Conservation (phyloP, 2,113 vertebrate species). For the Tragelaphus buxtoni region DNA sequence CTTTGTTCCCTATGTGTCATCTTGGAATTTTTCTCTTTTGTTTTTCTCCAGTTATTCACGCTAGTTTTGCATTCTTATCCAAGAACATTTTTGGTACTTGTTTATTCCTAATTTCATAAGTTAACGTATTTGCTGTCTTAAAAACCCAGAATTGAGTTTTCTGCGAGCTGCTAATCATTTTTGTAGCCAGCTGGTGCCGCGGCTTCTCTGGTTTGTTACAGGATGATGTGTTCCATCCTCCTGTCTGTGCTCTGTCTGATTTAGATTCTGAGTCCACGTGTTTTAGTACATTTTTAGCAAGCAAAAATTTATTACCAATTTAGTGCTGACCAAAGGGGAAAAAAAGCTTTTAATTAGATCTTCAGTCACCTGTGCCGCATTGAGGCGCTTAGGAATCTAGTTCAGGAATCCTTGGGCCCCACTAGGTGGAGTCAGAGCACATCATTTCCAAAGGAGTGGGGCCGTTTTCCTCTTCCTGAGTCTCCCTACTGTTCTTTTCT, state of each 20-base stretch:
- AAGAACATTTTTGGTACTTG: constrained; percentile 30
- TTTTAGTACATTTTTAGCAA: constrained; percentile 38
- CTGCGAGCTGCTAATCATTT: constrained; percentile 17
- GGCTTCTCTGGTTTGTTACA: constrained; percentile 32
- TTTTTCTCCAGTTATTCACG: constrained; percentile 26
- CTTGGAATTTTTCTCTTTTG: background rate
- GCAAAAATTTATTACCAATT: constrained; percentile 13
- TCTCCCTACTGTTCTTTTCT: background rate
- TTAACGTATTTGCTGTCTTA: constrained; percentile 39
- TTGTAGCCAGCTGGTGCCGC: constrained; percentile 24
- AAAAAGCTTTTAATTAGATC: background rate
- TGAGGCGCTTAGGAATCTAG: background rate
- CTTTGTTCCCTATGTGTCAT: background rate
- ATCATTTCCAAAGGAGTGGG: background rate
- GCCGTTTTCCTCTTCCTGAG: background rate
- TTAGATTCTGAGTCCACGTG: constrained; percentile 34
- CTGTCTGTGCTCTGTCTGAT: constrained; percentile 38
- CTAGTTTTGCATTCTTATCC: constrained; percentile 30
- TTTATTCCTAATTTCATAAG: constrained; percentile 50
- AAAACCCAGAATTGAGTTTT: constrained; percentile 21
- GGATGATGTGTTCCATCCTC: background rate
- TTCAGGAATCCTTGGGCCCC: background rate
- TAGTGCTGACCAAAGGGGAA: background rate
- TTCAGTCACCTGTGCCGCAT: background rate
- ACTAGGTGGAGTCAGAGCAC: constrained; percentile 58